Conservation (phyloP, 2,888 invertebrate genomes). For the Luperina nickerlii region DNA sequence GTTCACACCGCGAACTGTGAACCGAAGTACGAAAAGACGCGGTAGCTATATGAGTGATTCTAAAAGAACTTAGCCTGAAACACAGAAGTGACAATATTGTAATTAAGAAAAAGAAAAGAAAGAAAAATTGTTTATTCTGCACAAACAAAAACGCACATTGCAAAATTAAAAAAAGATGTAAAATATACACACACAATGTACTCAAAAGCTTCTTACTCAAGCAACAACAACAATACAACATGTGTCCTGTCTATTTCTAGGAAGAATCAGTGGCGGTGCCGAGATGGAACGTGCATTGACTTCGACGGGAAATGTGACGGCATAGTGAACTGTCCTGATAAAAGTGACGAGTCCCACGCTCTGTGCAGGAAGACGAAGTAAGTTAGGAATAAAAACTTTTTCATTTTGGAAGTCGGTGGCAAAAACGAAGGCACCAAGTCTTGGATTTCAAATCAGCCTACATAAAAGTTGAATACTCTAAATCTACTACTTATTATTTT, state of each 20-base stretch:
- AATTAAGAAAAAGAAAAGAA: too few relatives aligned
- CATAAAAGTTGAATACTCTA: background rate
- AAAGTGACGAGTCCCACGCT: conserved; percentile 81
- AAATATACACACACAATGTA: too few relatives aligned
- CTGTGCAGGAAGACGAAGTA: conserved; percentile 78
- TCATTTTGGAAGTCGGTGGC: background rate
- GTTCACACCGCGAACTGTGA: too few relatives aligned
- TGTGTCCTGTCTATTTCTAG: conserved; percentile 62
- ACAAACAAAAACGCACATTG: too few relatives aligned
- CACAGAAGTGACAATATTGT: too few relatives aligned
- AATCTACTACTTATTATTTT: background rate
- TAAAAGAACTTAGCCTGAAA: too few relatives aligned
- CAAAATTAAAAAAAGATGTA: too few relatives aligned
- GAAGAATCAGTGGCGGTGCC: conserved; percentile 77
- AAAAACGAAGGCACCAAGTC: background rate
- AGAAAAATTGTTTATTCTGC: too few relatives aligned
- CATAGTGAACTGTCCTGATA: conserved; percentile 78
- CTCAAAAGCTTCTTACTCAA: too few relatives aligned
- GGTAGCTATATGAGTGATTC: too few relatives aligned
- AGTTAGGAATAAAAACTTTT: conserved; percentile 50
- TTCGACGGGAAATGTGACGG: conserved; percentile 84
- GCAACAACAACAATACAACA: too few relatives aligned
- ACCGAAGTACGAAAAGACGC: too few relatives aligned
- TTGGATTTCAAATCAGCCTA: background rate
- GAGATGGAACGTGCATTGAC: conserved; percentile 80